These are phyloP conservation scores for Gasterosteus aculeatus DNA, from an alignment of 2,113 vertebrate species.

Conservation along the genomic window DNA sequence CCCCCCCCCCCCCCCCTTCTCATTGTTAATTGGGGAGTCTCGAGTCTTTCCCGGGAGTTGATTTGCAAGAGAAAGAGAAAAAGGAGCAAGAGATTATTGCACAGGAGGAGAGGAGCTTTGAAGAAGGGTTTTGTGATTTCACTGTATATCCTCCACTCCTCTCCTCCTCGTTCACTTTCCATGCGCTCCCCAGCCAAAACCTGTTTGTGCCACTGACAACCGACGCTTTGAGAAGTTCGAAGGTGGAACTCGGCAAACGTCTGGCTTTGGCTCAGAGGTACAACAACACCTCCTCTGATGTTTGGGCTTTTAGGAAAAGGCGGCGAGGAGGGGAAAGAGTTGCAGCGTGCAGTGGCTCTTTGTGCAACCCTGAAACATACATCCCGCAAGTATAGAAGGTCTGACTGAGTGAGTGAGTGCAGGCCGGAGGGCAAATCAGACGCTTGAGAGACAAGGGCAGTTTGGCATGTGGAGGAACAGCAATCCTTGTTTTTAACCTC, in stretches of 20 bases:
- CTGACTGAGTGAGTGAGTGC: slow-evolving; percentile 30
- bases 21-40: slow-evolving; percentile 83
- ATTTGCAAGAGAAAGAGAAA: slow-evolving; percentile 82
- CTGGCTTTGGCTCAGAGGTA: slow-evolving; percentile 70
- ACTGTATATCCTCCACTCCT: slow-evolving; percentile 59
- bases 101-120: slow-evolving; percentile 81
- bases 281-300: slow-evolving; percentile 71
- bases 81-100: slow-evolving; percentile 80
- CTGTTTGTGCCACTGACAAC: slow-evolving; percentile 70
- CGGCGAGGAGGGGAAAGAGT: slow-evolving; percentile 7
- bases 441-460: slow-evolving; percentile 57
- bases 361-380: slow-evolving; percentile 52
- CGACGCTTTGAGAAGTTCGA: slow-evolving; percentile 69
- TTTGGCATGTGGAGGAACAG: slow-evolving; percentile 63
- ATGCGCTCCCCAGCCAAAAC: slow-evolving; percentile 70
- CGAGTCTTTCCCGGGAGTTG: slow-evolving; percentile 77
- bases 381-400: slow-evolving; percentile 45
- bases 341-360: slow-evolving; percentile 60
- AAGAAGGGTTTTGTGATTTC: slow-evolving; percentile 80
- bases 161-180: slow-evolving; percentile 50
- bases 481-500: slow-evolving; percentile 61
- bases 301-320: slow-evolving; percentile 50
- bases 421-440: slow-evolving; percentile 55
- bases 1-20: slow-evolving; percentile 47
- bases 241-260: slow-evolving; percentile 70